Percentiles rank a stretch among this genome's conserved stretches.
phyloP scores from a whole-genome alignment of 2,888 invertebrate species.

The Coenonympha glycerion region DNA sequence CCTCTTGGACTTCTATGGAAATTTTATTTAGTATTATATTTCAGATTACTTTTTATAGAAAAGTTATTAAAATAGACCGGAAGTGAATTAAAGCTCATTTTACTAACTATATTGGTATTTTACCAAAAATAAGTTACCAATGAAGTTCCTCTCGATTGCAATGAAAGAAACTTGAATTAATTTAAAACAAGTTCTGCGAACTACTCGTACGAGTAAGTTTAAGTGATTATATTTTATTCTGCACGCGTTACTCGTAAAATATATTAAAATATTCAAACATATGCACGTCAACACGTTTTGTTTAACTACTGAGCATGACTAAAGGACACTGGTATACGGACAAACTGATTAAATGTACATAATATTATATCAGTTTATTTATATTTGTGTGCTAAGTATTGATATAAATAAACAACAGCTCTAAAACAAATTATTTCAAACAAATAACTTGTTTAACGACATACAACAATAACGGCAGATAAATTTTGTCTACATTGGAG shows the following conservation, averaged over 20 bases:
- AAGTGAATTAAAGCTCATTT: no score
- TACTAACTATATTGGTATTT: neutral
- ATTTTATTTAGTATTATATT: no score
- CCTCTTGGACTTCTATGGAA: no score
- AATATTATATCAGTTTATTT: neutral
- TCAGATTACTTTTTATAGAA: no score
- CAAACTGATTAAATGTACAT: neutral
- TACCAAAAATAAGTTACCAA: neutral
- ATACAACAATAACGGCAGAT: no score
- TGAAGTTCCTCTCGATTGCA: neutral
- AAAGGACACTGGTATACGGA: neutral
- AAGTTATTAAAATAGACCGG: no score
- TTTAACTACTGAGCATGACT: neutral
- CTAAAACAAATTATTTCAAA: no score
- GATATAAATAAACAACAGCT: no score
- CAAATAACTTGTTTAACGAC: no score
- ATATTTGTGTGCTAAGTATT: no score
- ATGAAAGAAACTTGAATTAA: neutral
- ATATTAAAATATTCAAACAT: constrained; percentile 2
- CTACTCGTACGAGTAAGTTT: no score
- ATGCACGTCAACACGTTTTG: constrained; percentile 7
- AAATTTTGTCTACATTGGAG: no score
- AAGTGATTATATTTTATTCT: neutral
- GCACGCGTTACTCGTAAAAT: constrained; percentile 1
- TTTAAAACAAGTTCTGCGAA: neutral